Conservation (phyloP, 2,797 vertebrate species). For the Furcifer pardalis region DNA sequence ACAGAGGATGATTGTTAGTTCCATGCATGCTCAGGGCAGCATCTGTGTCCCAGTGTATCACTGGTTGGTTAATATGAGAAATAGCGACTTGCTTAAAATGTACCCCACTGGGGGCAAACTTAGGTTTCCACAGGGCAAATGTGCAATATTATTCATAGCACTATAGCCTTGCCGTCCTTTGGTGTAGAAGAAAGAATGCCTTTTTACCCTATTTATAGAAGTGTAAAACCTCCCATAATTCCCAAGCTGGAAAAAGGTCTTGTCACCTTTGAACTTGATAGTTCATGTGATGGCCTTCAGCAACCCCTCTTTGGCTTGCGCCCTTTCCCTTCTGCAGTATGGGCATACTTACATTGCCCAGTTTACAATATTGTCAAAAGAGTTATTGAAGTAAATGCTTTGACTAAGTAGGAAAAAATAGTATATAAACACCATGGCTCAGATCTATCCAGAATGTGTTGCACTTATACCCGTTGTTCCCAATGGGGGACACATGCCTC, state of each 20-base stretch:
- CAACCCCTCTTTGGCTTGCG: too few species aligned
- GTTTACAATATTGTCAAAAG: neutral
- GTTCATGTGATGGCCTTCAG: neutral
- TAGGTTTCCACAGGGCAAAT: neutral
- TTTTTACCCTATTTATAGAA: neutral
- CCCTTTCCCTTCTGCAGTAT: neutral
- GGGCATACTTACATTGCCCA: neutral
- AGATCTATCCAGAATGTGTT: neutral
- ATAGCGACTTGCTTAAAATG: neutral
- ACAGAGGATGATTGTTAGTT: neutral
- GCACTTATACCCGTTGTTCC: too few species aligned
- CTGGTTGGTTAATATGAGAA: neutral
- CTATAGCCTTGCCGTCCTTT: neutral
- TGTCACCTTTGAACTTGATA: neutral
- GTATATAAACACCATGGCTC: neutral
- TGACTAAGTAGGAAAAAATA: neutral
- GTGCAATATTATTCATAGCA: neutral
- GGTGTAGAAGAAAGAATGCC: neutral
- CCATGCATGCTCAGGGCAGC: neutral
- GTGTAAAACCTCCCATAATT: neutral
- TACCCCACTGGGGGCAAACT: neutral
- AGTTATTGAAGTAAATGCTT: neutral
- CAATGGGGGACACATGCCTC: too few species aligned
- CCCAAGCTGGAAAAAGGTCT: neutral
- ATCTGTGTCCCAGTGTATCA: neutral